A percentile compares a stretch with the other conserved stretches of the same genome.
Evolutionary conservation across 1,140 invertebrate species (phyloP).

Genomic region (Lasioglossum baleicum): DNA sequence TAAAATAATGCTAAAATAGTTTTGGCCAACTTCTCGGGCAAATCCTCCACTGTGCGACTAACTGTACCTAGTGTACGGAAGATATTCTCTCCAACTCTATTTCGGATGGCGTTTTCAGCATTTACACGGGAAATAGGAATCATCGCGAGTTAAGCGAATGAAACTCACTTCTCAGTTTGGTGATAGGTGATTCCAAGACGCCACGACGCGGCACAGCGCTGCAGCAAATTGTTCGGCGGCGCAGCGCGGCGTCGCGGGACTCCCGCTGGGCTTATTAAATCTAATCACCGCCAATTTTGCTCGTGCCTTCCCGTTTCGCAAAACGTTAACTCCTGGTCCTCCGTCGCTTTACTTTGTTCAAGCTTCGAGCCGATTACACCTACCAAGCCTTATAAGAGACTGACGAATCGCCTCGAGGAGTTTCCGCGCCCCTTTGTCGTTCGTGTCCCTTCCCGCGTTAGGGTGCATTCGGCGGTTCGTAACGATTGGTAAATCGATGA

Average conservation of each 20-base stretch:
- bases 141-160: slow-evolving; percentile 12
- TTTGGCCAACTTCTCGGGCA: too few relatives aligned
- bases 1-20: too few relatives aligned
- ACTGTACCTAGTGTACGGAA: neutral
- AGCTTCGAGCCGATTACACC: slow-evolving; percentile 33
- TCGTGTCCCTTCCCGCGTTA: neutral
- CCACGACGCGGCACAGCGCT: slow-evolving; percentile 6
- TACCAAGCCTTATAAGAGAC: slow-evolving; percentile 9
- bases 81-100: neutral
- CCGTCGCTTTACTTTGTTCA: slow-evolving; percentile 35
- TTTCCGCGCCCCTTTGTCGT: slow-evolving; percentile 8
- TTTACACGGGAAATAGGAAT: slow-evolving; percentile 15
- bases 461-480: neutral
- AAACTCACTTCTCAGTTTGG: slow-evolving; percentile 43
- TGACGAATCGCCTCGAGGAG: slow-evolving; percentile 12
- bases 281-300: slow-evolving; percentile 60
- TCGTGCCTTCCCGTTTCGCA: slow-evolving; percentile 43
- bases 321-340: slow-evolving; percentile 35
- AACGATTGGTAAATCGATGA: neutral
- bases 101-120: slow-evolving; percentile 1
- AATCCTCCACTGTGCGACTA: too few relatives aligned
- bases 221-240: slow-evolving; percentile 52
- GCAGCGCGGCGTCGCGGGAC: slow-evolving; percentile 32
- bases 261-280: slow-evolving; percentile 58
- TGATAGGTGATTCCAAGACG: slow-evolving; percentile 47